Evolutionary conservation across 2,888 invertebrate genomes (phyloP).

Genomic region (Lochmaea capreae): DNA sequence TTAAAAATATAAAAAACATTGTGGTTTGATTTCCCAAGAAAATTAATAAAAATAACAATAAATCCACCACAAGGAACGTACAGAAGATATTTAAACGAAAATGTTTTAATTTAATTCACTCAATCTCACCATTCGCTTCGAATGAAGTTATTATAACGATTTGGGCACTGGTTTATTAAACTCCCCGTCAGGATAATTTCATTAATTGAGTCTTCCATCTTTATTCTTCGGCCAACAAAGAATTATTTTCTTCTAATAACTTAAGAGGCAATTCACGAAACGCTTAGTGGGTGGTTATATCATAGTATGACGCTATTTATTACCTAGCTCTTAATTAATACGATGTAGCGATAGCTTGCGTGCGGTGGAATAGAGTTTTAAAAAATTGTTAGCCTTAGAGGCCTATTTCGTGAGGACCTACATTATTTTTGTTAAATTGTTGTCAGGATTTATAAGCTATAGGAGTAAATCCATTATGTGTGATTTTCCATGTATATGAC

Average conservation of each 20-base stretch:
- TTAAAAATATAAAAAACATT: too few relatives aligned
- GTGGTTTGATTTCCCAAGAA: too few relatives aligned
- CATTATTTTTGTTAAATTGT: background rate
- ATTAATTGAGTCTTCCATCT: conserved; percentile 24
- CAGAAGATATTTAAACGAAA: too few relatives aligned
- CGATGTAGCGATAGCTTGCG: conserved; percentile 22
- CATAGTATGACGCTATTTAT: conserved; percentile 47
- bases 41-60: too few relatives aligned
- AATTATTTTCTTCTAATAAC: conserved; percentile 20
- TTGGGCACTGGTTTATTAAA: background rate
- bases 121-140: too few relatives aligned
- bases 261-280: conserved; percentile 42
- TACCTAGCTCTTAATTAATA: conserved; percentile 42
- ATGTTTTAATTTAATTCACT: too few relatives aligned
- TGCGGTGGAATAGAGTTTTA: conserved; percentile 17
- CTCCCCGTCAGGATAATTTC: conserved; percentile 11
- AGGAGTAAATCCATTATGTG: too few relatives aligned
- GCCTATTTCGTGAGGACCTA: conserved; percentile 17
- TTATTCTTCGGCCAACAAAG: conserved; percentile 5
- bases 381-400: conserved; percentile 17
- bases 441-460: background rate
- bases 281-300: conserved; percentile 51
- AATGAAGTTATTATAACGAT: too few relatives aligned
- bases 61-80: too few relatives aligned
- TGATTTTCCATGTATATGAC: too few relatives aligned